Conservation (phyloP, 2,888 invertebrate genomes). For the Vesta saturnalis region DNA sequence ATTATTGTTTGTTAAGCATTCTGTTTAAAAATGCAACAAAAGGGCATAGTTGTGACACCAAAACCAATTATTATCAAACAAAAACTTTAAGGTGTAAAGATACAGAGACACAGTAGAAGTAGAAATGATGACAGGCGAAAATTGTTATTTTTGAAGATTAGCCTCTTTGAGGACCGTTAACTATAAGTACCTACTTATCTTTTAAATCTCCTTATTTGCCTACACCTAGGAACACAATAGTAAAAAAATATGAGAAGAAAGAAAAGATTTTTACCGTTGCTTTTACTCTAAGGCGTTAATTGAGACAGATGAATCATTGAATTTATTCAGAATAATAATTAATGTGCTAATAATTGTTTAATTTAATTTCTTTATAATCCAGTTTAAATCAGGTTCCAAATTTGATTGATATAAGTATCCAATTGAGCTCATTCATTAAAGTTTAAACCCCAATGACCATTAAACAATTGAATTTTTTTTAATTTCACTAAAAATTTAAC, state of each 20-base stretch:
- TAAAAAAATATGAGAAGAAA: background rate
- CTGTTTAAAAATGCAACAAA: background rate
- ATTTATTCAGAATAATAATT: background rate
- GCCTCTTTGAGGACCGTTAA: slow-evolving; percentile 9
- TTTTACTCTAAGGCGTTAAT: background rate
- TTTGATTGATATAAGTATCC: too few relatives aligned
- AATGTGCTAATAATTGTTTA: background rate
- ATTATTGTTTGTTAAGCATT: background rate
- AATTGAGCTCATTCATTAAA: too few relatives aligned
- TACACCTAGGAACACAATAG: slow-evolving; percentile 13
- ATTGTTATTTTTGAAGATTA: slow-evolving; percentile 12
- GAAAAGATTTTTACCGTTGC: slow-evolving; percentile 4
- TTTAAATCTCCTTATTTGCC: slow-evolving; percentile 9
- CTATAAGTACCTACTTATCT: slow-evolving; percentile 12
- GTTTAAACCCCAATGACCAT: too few relatives aligned
- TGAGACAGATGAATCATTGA: background rate
- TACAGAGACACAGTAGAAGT: background rate
- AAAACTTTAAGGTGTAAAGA: background rate
- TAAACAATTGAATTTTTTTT: too few relatives aligned
- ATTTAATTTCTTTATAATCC: too few relatives aligned
- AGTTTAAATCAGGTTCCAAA: too few relatives aligned
- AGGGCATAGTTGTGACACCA: slow-evolving; percentile 5
- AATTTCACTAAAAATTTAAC: too few relatives aligned
- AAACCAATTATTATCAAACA: slow-evolving; percentile 10
- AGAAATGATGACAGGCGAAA: slow-evolving; percentile 11